Evolutionary conservation across 2,888 invertebrate species (phyloP), one percentile per base, ranked within the genome.

Genomic region (Pollenia labialis): DNA sequence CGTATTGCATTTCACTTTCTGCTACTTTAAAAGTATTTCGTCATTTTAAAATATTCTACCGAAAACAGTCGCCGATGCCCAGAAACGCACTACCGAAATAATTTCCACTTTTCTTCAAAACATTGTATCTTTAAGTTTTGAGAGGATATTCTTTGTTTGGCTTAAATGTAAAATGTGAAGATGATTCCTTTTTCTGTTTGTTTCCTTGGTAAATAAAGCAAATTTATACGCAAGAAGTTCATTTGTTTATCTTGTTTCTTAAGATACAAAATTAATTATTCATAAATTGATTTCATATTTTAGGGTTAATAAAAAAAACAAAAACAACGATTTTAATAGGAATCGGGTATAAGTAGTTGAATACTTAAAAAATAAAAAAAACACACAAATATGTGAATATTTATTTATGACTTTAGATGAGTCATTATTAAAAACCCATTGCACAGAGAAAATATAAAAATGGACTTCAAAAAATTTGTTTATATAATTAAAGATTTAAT

Each of bases 231-330:
- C 16, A 80, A 71, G 54, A 64, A 74, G 44, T 32, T 54, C 6
- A 18, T 48, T 68, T 12, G 11, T 46, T 66, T 68, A 16, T 56
- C 46, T 83, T 66, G 8, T 23, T 77, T 81, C 23, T 48, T 54
- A 60, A 48, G 16, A 64, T 82, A 76, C 44, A 64, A 82, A 76
- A 79, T 87, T 87, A 88, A 88, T 88, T 87, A 88, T 88, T 88
- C 87, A 87, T 87, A 88, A 88, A 88, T 88, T 86, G 88, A 88
- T 86, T 85, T 87, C 74, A 83, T 86, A 83, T 80, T 83, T 83
- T 83, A 86, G 72, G 60, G 75, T 80, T 83, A 83, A 76, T 68
- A 58, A 66, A 80, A 74, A 54, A 71, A 77, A 83, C 62, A 77
- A n/a, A n/a, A n/a, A 71, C 64, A 83, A 56, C 40, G 11, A 18